Conservation (phyloP, 2,113 vertebrate species). For the Scalopus aquaticus region DNA sequence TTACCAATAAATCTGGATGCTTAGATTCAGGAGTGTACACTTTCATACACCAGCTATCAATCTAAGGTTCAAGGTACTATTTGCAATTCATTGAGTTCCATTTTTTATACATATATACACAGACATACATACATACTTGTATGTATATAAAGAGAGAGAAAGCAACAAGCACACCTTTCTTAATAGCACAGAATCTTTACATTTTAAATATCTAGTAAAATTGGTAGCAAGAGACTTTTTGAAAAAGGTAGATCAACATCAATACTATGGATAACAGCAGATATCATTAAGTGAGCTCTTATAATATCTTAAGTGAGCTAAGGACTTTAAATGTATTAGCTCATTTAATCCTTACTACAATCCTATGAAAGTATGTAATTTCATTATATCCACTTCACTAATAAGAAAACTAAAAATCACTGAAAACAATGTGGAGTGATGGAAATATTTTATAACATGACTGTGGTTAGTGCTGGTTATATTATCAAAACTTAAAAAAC, state of each 20-base stretch:
- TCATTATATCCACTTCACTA: constrained; percentile 10
- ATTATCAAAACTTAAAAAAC: neutral
- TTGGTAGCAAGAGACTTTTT: neutral
- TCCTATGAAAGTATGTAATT: neutral
- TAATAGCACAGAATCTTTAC: neutral
- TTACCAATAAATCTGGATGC: neutral
- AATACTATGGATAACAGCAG: neutral
- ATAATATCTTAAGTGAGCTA: neutral
- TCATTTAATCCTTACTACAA: constrained; percentile 8
- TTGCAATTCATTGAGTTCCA: neutral
- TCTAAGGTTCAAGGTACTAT: neutral
- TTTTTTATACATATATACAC: neutral
- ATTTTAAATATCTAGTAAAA: constrained; percentile 5
- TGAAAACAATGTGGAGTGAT: neutral
- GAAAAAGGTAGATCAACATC: neutral
- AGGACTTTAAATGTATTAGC: neutral
- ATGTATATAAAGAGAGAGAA: no score
- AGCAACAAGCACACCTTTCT: neutral
- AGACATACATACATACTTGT: no score
- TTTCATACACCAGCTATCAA: neutral
- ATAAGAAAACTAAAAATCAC: neutral
- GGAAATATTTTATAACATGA: neutral
- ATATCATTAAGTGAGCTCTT: neutral
- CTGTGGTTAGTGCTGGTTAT: neutral
- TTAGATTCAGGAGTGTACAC: neutral